Evolutionary conservation across 2,113 vertebrate genomes (phyloP).

Genomic region (Chlorodrepanis virens): DNA sequence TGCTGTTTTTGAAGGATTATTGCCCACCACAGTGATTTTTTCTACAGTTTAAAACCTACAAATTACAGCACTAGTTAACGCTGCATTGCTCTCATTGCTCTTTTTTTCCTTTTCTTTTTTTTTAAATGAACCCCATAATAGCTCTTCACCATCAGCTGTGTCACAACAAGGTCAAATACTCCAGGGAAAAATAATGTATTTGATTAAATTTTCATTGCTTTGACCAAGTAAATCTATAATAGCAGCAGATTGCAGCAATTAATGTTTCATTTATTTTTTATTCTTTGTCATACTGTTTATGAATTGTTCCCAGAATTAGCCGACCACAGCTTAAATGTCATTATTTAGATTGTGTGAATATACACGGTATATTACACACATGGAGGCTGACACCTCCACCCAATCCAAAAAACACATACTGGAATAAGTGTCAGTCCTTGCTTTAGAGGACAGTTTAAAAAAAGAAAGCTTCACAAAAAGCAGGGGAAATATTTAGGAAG

Average conservation of each 20-base stretch:
- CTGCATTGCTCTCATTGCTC: background rate
- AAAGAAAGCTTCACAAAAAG: background rate
- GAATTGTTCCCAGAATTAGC: background rate
- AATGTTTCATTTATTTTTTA: slow-evolving; percentile 24
- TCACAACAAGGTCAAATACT: slow-evolving; percentile 80
- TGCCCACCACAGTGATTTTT: slow-evolving; percentile 57
- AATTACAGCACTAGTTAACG: slow-evolving; percentile 49
- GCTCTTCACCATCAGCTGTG: slow-evolving; percentile 69
- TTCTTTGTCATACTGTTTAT: background rate
- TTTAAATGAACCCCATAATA: slow-evolving; percentile 14
- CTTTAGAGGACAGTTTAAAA: background rate
- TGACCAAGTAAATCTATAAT: slow-evolving; percentile 46
- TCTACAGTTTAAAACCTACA: slow-evolving; percentile 37
- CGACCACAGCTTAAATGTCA: background rate
- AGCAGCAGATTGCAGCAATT: slow-evolving; percentile 42
- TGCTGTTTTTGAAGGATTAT: slow-evolving; percentile 62
- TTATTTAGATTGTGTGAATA: background rate
- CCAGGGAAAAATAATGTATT: slow-evolving; percentile 65
- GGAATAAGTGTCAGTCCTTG: background rate
- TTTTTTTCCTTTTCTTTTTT: background rate
- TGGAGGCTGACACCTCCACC: background rate
- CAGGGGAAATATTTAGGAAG: background rate
- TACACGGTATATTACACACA: background rate
- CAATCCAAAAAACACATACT: background rate
- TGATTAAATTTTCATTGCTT: slow-evolving; percentile 66